Evolutionary conservation across 2,113 vertebrate species (phyloP), one percentile per base, ranked within the genome.

Genomic region (Notothenia rossii): DNA sequence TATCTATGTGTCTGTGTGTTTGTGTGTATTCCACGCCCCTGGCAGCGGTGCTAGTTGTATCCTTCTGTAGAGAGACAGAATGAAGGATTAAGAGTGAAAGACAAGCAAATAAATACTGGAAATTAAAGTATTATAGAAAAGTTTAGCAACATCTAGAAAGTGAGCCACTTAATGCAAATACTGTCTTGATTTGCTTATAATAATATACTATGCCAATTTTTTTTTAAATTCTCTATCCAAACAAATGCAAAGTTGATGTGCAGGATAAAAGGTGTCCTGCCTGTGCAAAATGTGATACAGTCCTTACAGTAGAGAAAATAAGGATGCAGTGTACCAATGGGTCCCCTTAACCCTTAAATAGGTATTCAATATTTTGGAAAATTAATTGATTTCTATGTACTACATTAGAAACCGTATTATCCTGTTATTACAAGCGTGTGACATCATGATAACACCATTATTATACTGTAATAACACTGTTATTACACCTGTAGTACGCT

Each of bases 31-130:
- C 46, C 7, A 55, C 88, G 92, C 91, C 92, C 89, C 89, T 93
- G 87, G 93, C 88, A 90, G 87, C 82, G 77, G 85, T 71, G 82
- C 54, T 81, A 80, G 81, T 71, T 68, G 81, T 83, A 91, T 90
- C 80, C 79, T 87, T 90, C 87, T 90, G 90, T 64, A 72, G 73
- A 53, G 55, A 83, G 75, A 86, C 68, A 81, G 78, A 90, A 84
- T 91, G 81, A 86, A 80, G 84, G 75, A 89, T 91, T 85, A 89
- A 90, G 73, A 88, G 50, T 86, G 80, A 89, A 75, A 75, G 69
- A 87, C 74, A 86, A 79, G 43, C 66, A 73, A 76, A 84, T 72
- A 78, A 77, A 86, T 51, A 59, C 33, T 83, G 73, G 75, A 83
- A 86, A 59, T 60, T 33, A 60, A 77, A 64, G 64, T 75, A 75